Conservation (phyloP, 1,140 invertebrate genomes). For the Stratiolaelaps scimitus region DNA sequence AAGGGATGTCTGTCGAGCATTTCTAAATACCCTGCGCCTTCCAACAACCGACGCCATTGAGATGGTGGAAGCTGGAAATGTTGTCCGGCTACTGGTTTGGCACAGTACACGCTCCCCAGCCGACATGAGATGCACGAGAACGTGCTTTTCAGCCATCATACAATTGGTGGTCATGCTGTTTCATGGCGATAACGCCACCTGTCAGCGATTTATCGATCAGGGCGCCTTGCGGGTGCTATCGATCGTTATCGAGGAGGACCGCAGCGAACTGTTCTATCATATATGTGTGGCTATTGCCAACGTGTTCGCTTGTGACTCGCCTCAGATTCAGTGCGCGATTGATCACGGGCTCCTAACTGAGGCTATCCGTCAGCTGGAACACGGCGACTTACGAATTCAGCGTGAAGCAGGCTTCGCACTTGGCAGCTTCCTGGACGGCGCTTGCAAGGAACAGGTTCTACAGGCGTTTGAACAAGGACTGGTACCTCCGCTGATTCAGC, state of each 20-base stretch:
- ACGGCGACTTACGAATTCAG: slow-evolving; percentile 8
- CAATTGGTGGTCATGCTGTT: not conserved
- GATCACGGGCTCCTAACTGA: not conserved
- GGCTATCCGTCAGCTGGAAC: not conserved
- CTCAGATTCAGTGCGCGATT: slow-evolving; percentile 24
- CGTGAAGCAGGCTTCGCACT: slow-evolving; percentile 8
- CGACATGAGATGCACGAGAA: not conserved
- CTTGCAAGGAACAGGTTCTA: not conserved
- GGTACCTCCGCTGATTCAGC: slow-evolving; percentile 7
- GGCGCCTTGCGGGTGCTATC: not conserved
- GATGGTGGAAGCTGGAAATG: not conserved
- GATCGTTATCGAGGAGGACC: slow-evolving; percentile 1
- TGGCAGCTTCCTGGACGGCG: slow-evolving; percentile 6
- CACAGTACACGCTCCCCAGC: not conserved
- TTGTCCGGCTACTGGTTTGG: not conserved
- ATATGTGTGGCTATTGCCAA: slow-evolving; percentile 14
- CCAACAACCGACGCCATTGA: not conserved
- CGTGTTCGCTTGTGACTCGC: not conserved
- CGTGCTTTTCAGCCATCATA: not conserved
- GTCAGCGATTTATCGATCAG: slow-evolving; percentile 11
- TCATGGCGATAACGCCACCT: not conserved
- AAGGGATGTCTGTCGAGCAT: not conserved
- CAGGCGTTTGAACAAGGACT: slow-evolving; percentile 12
- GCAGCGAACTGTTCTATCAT: slow-evolving; percentile 9
- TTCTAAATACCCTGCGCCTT: not conserved